Base-by-base conservation (phyloP, 2,888 invertebrate genomes). In the Ormyrus pomaceus region DNA sequence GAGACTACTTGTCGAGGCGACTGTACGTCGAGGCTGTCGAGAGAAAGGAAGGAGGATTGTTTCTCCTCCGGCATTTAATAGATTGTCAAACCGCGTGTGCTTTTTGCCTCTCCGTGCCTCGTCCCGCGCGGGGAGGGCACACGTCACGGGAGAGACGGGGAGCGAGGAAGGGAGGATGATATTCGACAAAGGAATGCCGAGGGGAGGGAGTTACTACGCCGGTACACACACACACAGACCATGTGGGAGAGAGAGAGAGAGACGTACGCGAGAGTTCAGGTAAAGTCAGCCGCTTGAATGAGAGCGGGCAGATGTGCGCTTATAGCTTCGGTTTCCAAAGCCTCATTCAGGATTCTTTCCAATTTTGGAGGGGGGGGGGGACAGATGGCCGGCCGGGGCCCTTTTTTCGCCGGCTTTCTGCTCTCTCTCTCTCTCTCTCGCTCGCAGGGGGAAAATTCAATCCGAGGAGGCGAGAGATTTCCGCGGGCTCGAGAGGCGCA, bases 231-330 rank as follows among this genome's bases (percentile, higher is more conserved):
- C 34, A 59, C 11, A 69, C 11, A 19, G 0, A 34, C 56, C 46
- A 69, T n/a, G 10, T 50, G 7, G 55, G 48, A 19, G 34, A 34
- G 61, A 53, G 10, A 53, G 70, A 55, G 70, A 55, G 69, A 51
- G 53, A 65, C 58, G 58, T 62, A 46, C 48, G 19, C 53, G 73
- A 48, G 71, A 48, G 62, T 81, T 84, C 86, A 86, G 87, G 87
- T 87, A 87, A 87, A 87, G 86, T 86, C 86, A 86, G 83, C 74
- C 19, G 80, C 80, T 83, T 86, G 86, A 88, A 86, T 86, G 86
- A 85, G 86, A 85, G 81, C 83, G 82, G 84, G 85, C 86, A 87
- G 87, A 86, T 87, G 87, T 84, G 84, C 84, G 65, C 79, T 19
- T 72, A 53, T 72, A 65, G 71, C 58, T 73, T 77, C 19, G 61